A percentile compares a stretch with the other conserved stretches of the same genome.
phyloP scores from a whole-genome alignment of 2,888 invertebrate genomes.

The Drosophila aldrichi region DNA sequence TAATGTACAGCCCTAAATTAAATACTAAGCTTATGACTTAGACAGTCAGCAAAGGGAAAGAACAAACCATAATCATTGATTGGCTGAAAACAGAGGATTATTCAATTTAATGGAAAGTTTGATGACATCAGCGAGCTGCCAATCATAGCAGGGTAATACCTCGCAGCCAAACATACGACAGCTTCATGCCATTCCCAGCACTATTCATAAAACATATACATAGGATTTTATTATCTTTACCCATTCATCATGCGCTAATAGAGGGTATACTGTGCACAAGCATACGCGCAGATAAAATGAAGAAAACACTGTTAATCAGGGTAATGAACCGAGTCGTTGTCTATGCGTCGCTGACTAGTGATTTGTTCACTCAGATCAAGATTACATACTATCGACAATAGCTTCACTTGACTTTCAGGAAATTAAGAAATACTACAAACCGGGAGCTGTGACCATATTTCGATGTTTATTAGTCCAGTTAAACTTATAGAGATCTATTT shows the following conservation, averaged over 20 bases:
- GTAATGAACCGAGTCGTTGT: not conserved
- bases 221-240: not conserved
- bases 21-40: not conserved
- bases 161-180: not conserved
- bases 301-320: not conserved
- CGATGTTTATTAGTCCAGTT: not conserved
- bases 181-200: not conserved
- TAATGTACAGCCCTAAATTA: not conserved
- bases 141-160: not conserved
- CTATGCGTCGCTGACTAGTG: not conserved
- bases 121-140: conserved; percentile 2
- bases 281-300: not conserved
- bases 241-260: not conserved
- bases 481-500: no score
- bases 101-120: not conserved
- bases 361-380: not conserved
- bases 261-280: not conserved
- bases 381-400: not conserved
- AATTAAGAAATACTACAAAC: not conserved
- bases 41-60: no score
- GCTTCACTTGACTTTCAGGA: no score
- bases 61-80: no score
- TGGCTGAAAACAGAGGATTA: not conserved
- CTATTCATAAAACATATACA: not conserved
- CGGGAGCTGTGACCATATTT: not conserved